Conservation (phyloP, 2,888 invertebrate species). For the Oscheius sp. region DNA sequence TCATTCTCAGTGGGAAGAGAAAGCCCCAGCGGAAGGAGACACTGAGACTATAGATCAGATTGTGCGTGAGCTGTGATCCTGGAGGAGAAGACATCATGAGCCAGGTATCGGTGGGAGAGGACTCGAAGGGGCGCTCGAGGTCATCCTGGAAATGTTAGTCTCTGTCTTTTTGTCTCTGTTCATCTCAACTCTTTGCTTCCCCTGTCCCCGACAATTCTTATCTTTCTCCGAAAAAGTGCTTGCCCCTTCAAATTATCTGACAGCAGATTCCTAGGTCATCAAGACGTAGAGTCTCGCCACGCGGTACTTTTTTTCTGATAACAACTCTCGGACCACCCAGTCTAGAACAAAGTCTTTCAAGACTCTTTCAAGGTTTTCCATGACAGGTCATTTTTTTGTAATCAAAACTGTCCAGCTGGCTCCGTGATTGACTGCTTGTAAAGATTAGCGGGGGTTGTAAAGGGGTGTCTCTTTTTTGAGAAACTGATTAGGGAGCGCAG, state of each 20-base stretch:
- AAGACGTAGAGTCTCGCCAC: too few relatives aligned
- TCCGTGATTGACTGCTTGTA: background rate
- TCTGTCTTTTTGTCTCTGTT: background rate
- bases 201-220: too few relatives aligned
- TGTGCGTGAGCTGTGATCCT: background rate
- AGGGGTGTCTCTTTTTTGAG: background rate
- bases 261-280: too few relatives aligned
- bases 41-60: constrained; percentile 36
- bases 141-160: constrained; percentile 41
- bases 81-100: constrained; percentile 21
- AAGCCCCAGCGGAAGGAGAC: constrained; percentile 41
- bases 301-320: too few relatives aligned
- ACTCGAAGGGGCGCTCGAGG: constrained; percentile 41
- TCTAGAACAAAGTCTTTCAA: too few relatives aligned
- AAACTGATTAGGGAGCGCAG: too few relatives aligned
- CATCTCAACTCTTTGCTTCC: background rate
- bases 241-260: too few relatives aligned
- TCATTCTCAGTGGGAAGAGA: constrained; percentile 57
- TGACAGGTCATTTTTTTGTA: too few relatives aligned
- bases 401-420: too few relatives aligned
- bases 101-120: constrained; percentile 20
- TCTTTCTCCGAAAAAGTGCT: too few relatives aligned
- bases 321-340: too few relatives aligned
- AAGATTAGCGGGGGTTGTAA: background rate
- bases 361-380: too few relatives aligned